Evolutionary conservation across 1,140 invertebrate species (phyloP).

Genomic region (Maconellicoccus hirsutus): DNA sequence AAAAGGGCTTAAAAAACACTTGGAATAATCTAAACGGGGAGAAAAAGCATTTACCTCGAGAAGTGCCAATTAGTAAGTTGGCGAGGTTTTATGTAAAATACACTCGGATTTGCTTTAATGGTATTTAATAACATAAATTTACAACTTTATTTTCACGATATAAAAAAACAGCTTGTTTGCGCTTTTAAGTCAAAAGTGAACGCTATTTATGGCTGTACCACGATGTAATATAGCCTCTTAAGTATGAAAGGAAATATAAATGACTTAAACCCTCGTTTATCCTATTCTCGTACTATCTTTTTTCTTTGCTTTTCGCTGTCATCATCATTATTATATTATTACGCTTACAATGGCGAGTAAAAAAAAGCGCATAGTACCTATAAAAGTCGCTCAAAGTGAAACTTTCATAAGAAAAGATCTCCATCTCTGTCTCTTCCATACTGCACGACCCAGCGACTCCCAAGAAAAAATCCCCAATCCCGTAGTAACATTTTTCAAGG

Average conservation of each 20-base stretch:
- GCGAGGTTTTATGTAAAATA: background rate
- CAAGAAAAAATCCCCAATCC: background rate
- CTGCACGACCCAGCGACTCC: too few relatives aligned
- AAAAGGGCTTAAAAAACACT: too few relatives aligned
- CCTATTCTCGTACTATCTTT: conserved; percentile 10
- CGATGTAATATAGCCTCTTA: conserved; percentile 17
- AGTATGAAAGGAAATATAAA: conserved; percentile 19
- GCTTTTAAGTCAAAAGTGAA: conserved; percentile 7
- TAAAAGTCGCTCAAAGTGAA: background rate
- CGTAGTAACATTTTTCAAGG: background rate
- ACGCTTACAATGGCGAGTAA: background rate
- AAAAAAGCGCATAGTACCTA: conserved; percentile 11
- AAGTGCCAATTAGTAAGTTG: background rate
- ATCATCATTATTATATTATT: conserved; percentile 23
- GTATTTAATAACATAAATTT: background rate
- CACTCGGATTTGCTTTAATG: background rate
- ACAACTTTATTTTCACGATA: background rate
- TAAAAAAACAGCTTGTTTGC: background rate
- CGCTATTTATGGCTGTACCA: conserved; percentile 2
- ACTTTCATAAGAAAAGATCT: conserved; percentile 10
- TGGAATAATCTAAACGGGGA: too few relatives aligned
- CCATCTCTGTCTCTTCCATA: too few relatives aligned
- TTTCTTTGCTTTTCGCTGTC: conserved; percentile 2
- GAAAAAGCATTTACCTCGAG: too few relatives aligned
- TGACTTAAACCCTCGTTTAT: conserved; percentile 19